Base-by-base conservation (phyloP, 1,140 invertebrate species). In the Daktulosphaira vitifoliae region DNA sequence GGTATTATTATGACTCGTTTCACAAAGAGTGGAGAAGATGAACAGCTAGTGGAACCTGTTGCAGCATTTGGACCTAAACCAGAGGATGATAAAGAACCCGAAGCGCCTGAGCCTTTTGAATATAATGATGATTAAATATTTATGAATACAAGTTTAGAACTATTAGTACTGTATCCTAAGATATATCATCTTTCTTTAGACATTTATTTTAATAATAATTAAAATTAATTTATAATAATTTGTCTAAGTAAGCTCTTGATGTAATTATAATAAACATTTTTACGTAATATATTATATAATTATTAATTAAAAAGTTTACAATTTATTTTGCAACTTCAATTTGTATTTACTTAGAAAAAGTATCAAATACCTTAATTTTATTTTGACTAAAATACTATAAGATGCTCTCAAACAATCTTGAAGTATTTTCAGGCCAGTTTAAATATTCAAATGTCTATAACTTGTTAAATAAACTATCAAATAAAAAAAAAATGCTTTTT, bases 91-190 rank as follows among this genome's bases (percentile, higher is more conserved):
- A 92, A 94, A 71, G 95, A 98, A 78, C 92, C 94, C 2, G 92
- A 96, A 73, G 90, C 93, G 42, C 95, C 94, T 71, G 93, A 96
- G 78, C 92, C 94, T 69, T 98, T 98, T 76, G 92, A 96, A 80
- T 98, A 91, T 75, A 84, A 83, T 68, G 92, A 95, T 73, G 87
- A 91, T 76, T 89, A 82, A 81, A 33, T 49, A 4, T 25, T 37
- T 37, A 37, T 37, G 13, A 37, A 7, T 15, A 56, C n/a, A 25
- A 13, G 3, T 1, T 44, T 49, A 26, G n/a, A 15, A 54, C 9
- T n/a, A 23, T 23, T 38, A n/a, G 25, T 56, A 39, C 26, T 44
- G 42, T 5, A 56, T 44, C n/a, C 3, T 44, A 56, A 42, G 15
- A 50, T 33, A 33, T 53, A 39, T 16, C 37, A 20, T 53, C 20